These are phyloP conservation scores for Colletes gigas DNA, from an alignment of 1,140 invertebrate species.

Conservation along the genomic window DNA sequence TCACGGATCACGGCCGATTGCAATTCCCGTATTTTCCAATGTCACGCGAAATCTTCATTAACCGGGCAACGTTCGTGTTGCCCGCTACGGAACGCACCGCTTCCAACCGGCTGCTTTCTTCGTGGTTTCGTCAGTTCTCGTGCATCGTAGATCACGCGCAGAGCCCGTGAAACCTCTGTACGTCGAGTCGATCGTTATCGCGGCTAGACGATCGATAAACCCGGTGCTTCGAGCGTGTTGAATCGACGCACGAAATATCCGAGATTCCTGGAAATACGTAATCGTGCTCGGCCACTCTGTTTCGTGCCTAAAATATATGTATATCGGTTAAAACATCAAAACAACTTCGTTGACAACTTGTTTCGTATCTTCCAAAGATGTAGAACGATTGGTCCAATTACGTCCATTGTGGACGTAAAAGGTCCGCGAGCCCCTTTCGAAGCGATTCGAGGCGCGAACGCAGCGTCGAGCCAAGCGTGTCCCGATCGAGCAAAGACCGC, in stretches of 20 bases:
- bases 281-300: background rate
- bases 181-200: background rate
- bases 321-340: no score
- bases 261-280: conserved; percentile 9
- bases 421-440: no score
- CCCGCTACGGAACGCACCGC: background rate
- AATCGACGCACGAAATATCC: background rate
- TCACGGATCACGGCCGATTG: conserved; percentile 7
- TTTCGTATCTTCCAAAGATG: no score
- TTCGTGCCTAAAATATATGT: background rate
- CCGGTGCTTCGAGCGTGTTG: background rate
- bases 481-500: background rate
- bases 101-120: background rate
- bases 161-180: background rate
- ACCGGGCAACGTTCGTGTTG: conserved; percentile 10
- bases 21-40: background rate
- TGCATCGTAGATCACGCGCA: background rate
- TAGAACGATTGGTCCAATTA: no score
- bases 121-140: conserved; percentile 20
- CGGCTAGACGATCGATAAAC: background rate
- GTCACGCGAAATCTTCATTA: conserved; percentile 38
- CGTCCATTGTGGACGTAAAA: no score
- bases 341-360: no score
- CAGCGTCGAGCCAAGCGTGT: background rate
- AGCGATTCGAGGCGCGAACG: no score